These are phyloP conservation scores for Rhagoletis zephyria DNA, from an alignment of 1,140 invertebrate species.

Conservation along the genomic window DNA sequence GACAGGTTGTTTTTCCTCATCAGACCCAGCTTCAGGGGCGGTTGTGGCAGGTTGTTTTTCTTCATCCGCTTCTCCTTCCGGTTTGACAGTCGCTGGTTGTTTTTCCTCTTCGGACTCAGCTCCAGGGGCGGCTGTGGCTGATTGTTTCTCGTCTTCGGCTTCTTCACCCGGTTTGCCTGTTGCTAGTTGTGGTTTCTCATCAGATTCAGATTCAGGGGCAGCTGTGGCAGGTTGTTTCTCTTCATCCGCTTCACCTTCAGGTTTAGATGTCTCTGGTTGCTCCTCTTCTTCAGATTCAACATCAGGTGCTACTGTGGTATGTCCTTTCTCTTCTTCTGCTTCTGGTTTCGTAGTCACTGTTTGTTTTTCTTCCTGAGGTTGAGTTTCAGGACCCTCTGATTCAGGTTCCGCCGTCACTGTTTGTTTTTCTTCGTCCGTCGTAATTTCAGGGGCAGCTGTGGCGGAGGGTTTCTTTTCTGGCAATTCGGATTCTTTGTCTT, in stretches of 20 bases:
- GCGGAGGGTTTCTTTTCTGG: not conserved
- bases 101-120: conserved; percentile 25
- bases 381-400: not conserved
- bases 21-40: not conserved
- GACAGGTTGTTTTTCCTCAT: conserved; percentile 55
- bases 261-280: conserved; percentile 6
- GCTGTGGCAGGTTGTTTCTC: conserved; percentile 10
- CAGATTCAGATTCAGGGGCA: not conserved
- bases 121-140: not conserved
- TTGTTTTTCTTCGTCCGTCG: conserved; percentile 39
- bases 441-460: not conserved
- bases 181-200: not conserved
- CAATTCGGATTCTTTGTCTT: conserved; percentile 55
- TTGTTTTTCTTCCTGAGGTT: not conserved
- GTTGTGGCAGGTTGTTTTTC: conserved; percentile 42
- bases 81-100: not conserved
- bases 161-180: not conserved
- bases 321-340: conserved; percentile 57
- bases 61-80: not conserved
- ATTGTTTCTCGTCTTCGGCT: conserved; percentile 37
- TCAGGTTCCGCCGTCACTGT: not conserved
- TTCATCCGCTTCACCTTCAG: conserved; percentile 10
- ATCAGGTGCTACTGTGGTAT: conserved; percentile 54
- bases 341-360: conserved; percentile 8
- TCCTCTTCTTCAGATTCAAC: conserved; percentile 48